Evolutionary conservation across 2,113 vertebrate genomes (phyloP), one percentile per base, ranked within the genome.

Genomic region (Pteronura brasiliensis): DNA sequence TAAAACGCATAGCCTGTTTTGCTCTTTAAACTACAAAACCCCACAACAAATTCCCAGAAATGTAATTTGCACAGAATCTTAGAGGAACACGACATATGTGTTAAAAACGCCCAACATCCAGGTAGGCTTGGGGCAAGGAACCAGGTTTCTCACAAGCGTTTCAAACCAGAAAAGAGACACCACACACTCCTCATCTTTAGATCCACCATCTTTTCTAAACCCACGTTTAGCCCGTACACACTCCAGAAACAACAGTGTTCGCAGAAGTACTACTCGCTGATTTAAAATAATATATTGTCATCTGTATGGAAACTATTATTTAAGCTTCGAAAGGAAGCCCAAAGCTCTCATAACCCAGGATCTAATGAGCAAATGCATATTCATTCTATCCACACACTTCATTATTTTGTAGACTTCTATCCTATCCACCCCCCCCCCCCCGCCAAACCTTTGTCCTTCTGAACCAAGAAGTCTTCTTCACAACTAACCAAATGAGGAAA

Each of bases 261-360:
- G 7, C 2, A 77, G 39, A 87, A 67, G 39, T 13, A 83, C 21
- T 7, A 77, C 44, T 72, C 29, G 20, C 14, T 94, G 86, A 67
- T 63, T 76, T 95, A 96, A 93, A 96, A 93, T 49, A 39, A 49
- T 31, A 95, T 61, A 31, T 77, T 47, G 84, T 52, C n/a, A 80
- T 49, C 61, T 39, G 27, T 79, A 77, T 4, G 13, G 44, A 57
- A 86, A 72, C 44, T 44, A 36, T n/a, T 82, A 74, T 90, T 65
- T 13, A 84, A 77, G 61, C 72, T 79, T 86, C 67, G 57, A 80
- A 31, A 93, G n/a, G 42, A 92, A 96, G 47, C 39, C 36, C 55
- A 76, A 59, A 69, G 49, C 8, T 84, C 76, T 92, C 63, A 34
- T 2, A 20, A 79, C 21, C 61, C 25, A 23, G n/a, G 44, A 36